A percentile compares a stretch with the other conserved stretches of the same genome.
Conservation (phyloP, 2,888 invertebrate genomes). For the Erynnis tages region DNA sequence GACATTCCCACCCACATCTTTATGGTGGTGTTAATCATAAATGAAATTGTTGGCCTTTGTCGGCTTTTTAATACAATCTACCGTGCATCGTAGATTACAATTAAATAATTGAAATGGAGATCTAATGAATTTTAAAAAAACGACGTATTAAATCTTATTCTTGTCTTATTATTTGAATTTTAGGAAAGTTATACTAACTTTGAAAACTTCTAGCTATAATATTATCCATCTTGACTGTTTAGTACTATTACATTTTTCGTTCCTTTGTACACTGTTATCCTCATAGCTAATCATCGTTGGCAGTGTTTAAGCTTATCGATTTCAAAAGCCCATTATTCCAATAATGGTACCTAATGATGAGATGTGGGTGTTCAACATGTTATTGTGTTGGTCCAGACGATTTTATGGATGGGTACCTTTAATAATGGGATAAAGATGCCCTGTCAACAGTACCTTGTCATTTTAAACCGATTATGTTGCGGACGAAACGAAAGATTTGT, state of each 20-base stretch:
- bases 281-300: too few species aligned
- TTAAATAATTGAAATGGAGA: too few species aligned
- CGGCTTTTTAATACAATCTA: too few species aligned
- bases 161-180: too few species aligned
- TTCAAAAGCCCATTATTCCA: slow-evolving; percentile 26
- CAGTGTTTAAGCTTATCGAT: slow-evolving; percentile 29
- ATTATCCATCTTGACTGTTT: too few species aligned
- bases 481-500: neutral
- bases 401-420: slow-evolving; percentile 37
- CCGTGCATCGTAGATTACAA: too few species aligned
- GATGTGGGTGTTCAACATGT: slow-evolving; percentile 39
- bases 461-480: slow-evolving; percentile 9
- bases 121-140: too few species aligned
- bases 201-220: too few species aligned
- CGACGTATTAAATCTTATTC: too few species aligned
- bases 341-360: slow-evolving; percentile 34
- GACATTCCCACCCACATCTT: neutral
- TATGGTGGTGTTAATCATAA: neutral
- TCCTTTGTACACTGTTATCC: too few species aligned
- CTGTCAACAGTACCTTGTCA: slow-evolving; percentile 7
- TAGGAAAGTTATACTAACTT: too few species aligned
- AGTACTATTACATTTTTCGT: too few species aligned
- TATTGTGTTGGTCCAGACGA: slow-evolving; percentile 37
- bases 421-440: slow-evolving; percentile 33
- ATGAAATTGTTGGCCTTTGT: neutral